Evolutionary conservation across 2,797 vertebrate genomes (phyloP).

Genomic region (Amblyraja radiata): DNA sequence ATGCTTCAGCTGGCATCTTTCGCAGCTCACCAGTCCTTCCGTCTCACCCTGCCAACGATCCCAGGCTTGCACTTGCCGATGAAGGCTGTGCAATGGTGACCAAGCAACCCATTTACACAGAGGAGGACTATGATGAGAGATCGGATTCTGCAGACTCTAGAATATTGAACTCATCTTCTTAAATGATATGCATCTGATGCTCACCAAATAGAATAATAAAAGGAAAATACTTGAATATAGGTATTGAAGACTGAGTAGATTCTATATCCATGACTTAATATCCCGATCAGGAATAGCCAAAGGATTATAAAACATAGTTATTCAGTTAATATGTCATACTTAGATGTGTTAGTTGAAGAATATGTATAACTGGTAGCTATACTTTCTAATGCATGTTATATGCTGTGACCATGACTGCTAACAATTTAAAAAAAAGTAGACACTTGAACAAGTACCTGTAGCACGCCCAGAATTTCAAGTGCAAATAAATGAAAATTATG

Average conservation of each 20-base stretch:
- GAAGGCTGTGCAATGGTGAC: constrained; percentile 73
- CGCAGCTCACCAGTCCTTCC: constrained; percentile 75
- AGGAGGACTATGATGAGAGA: constrained; percentile 90
- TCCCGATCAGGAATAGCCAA: constrained; percentile 21
- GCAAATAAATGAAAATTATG: constrained; percentile 76
- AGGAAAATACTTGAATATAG: constrained; percentile 60
- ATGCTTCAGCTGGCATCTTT: constrained; percentile 68
- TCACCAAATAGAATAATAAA: constrained; percentile 61
- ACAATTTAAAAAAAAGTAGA: constrained; percentile 62
- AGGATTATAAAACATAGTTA: constrained; percentile 33
- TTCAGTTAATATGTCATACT: constrained; percentile 41
- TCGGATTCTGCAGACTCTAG: constrained; percentile 91
- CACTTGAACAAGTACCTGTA: constrained; percentile 69
- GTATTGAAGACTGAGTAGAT: constrained; percentile 46
- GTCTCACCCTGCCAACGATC: constrained; percentile 70
- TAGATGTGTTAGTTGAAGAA: constrained; percentile 42
- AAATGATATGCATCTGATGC: constrained; percentile 51
- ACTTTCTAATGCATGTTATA: constrained; percentile 71
- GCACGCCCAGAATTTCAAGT: constrained; percentile 81
- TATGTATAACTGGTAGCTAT: constrained; percentile 40
- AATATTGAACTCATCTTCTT: constrained; percentile 82
- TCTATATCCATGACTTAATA: constrained; percentile 40
- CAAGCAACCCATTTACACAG: constrained; percentile 80
- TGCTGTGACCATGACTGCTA: constrained; percentile 72
- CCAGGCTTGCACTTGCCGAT: constrained; percentile 73